These are phyloP conservation scores for Phenganax marumi DNA, from an alignment of 92 coral and sea anemone genomes.

Conservation along the genomic window DNA sequence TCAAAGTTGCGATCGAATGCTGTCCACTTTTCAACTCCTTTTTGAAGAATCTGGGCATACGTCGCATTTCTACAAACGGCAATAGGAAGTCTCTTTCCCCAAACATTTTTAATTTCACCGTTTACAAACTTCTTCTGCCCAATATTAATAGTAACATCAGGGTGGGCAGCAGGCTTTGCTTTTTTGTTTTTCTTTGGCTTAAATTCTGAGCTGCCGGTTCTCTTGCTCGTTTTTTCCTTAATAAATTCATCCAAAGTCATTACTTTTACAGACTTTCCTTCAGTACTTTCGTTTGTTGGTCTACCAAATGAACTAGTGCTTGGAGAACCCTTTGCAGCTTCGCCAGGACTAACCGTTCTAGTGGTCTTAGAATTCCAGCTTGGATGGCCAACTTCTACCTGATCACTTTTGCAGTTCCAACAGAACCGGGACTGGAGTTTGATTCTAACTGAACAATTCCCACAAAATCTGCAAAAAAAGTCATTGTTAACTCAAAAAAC, in stretches of 20 bases:
- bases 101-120: conserved; percentile 56
- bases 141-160: conserved; percentile 37
- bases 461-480: conserved; percentile 30
- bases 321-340: not conserved
- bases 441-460: conserved; percentile 15
- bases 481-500: no score
- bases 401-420: conserved; percentile 34
- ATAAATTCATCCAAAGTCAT: conserved; percentile 28
- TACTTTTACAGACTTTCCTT: conserved; percentile 1
- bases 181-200: conserved; percentile 8
- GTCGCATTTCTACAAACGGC: conserved; percentile 52
- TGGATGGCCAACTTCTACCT: conserved; percentile 27
- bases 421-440: conserved; percentile 27
- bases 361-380: conserved; percentile 18
- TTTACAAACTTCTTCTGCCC: conserved; percentile 34
- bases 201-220: conserved; percentile 24
- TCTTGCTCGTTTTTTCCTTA: conserved; percentile 39
- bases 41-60: conserved; percentile 55
- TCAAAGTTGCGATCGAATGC: conserved; percentile 69
- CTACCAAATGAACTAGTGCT: conserved; percentile 38
- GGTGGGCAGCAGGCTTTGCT: not conserved
- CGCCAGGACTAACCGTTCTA: not conserved
- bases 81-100: conserved; percentile 54
- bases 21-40: conserved; percentile 60
- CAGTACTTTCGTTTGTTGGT: not conserved